Evolutionary conservation across 2,113 vertebrate species (phyloP), one percentile per base, ranked within the genome.

Genomic region (Brachyhypopomus gauderio): DNA sequence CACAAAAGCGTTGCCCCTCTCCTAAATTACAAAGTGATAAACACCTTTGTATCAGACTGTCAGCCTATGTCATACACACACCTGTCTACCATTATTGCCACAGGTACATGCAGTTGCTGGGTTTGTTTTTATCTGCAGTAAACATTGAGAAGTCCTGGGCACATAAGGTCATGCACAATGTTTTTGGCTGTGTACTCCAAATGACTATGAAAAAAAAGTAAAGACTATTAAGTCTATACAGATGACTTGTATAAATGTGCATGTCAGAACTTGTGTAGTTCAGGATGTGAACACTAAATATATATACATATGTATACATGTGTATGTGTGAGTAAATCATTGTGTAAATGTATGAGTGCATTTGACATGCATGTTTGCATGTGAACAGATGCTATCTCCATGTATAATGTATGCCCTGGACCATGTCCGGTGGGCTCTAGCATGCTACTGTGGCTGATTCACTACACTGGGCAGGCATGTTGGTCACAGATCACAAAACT

Each of bases 401-500:
- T 67, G 27, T 67, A 67, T 67, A 67, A 67, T 67, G 64, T 67
- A 36, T 67, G 64, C 3, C 0, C 1, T 20, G 64, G 27, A 30
- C 4, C 45, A 52, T 52, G 45, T 52, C 45, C 12, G 12, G 9
- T 52, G 45, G 45, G 9, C 8, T 52, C 45, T 52, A 14, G 45
- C 45, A 52, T 12, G 3, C 9, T 52, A 12, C 45, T 11, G 6
- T 67, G 64, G 30, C 30, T 67, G 64, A 64, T 64, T 64, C 62
- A 64, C 23, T 64, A 25, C 9, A 1, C 41, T 41, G 41, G 41
- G 41, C 41, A 8, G 41, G 3, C 41, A 9, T 64, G 25, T 64
- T 64, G 14, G 62, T 64, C 62, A 64, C 62, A 64, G 62, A 64
- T 64, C 25, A 64, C 62, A 64, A 64, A 64, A 30, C 25, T 30